These are phyloP conservation scores for Ormyrus rosae DNA, from an alignment of 2,888 invertebrate genomes.

Conservation along the genomic window DNA sequence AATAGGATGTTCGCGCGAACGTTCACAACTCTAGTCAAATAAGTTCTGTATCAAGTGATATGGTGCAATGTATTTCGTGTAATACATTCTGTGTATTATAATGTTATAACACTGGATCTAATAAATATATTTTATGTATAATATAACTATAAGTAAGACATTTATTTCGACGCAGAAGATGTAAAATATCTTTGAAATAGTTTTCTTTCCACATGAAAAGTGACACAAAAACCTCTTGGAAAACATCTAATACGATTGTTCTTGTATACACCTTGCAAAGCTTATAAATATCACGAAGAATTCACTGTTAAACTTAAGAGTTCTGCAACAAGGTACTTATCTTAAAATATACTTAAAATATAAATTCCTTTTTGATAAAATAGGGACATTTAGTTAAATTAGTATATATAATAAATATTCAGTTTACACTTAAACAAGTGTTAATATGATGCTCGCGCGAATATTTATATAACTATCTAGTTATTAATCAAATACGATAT, in stretches of 20 bases:
- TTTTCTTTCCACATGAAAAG: conserved; percentile 8
- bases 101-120: too few species aligned
- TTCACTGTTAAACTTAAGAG: conserved; percentile 44
- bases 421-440: background rate
- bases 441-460: conserved; percentile 16
- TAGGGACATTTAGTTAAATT: background rate
- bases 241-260: conserved; percentile 23
- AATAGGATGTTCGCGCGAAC: conserved; percentile 14
- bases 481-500: conserved; percentile 21
- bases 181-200: conserved; percentile 37
- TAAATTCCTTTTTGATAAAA: background rate
- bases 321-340: conserved; percentile 7
- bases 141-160: conserved; percentile 20
- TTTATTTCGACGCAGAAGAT: conserved; percentile 28
- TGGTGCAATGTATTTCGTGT: conserved; percentile 18
- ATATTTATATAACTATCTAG: conserved; percentile 2
- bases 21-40: conserved; percentile 28
- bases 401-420: too few species aligned
- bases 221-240: background rate
- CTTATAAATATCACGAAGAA: conserved; percentile 37
- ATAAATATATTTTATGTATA: conserved; percentile 36
- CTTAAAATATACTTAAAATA: background rate
- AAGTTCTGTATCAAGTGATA: conserved; percentile 32
- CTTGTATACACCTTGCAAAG: conserved; percentile 21
- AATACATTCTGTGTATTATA: background rate